Evolutionary conservation across 2,888 invertebrate genomes (phyloP), one percentile per base, ranked within the genome.

Genomic region (Hoplodrina blanda): DNA sequence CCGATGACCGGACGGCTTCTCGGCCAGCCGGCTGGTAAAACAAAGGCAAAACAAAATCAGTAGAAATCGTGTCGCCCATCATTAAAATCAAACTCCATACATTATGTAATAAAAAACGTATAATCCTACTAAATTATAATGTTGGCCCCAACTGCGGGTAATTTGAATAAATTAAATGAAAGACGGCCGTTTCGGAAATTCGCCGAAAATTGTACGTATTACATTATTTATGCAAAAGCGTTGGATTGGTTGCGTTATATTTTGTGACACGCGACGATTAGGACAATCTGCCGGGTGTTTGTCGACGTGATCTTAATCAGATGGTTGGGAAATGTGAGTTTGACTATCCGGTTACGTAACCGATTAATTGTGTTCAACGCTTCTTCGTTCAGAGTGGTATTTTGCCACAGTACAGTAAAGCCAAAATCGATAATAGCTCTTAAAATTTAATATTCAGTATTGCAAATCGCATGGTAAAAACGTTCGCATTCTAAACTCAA

Each of bases 111-210:
- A 84, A 79, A 84, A 78, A 78, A 70, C 62, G 69, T 81, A 80
- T 84, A 84, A 85, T 85, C 82, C 81, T 72, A 78, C 79, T 69
- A 87, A 88, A 89, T 88, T 87, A 88, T 84, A 82, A 85, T 86
- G 85, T 81, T 68, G 78, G 69, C 62, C 77, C 69, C 78, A 82
- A 85, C 85, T 52, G 76, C 63, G 70, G 60, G 80, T 85, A 85
- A 87, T 89, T 89, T 89, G 87, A 87, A 89, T 89, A 89, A 79
- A 88, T 89, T 87, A 88, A 81, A 37, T 76, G 73, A 69, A 79
- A 78, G 61, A 64, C 81, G 81, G 80, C 80, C 78, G 78, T 84
- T 86, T 86, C 80, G 82, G 83, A 81, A 84, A 80, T 84, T 84
- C 69, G 79, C 73, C 80, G 78, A 78, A 87, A 85, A 88, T 86